Evolutionary conservation across 2,888 invertebrate genomes (phyloP), one percentile per base, ranked within the genome.

Genomic region (Cosmia trapezina): DNA sequence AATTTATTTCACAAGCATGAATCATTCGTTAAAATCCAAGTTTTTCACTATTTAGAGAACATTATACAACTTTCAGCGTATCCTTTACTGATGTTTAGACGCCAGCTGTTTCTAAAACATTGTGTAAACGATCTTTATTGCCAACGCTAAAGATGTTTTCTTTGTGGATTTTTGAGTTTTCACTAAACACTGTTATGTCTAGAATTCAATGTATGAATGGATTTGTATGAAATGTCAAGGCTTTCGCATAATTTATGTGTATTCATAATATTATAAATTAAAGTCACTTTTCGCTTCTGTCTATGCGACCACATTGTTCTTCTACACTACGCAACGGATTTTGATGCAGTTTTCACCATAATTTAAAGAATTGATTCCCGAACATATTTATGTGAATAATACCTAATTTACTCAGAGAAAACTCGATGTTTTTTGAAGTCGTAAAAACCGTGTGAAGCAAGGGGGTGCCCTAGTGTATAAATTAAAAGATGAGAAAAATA

Each of bases 91-190:
- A 72, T 80, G 78, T 79, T 86, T 72, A 61, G 60, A 69, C 59
- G 69, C 61, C 78, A 80, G 77, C 72, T 86, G 85, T 76, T 76
- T 70, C 63, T 56, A 65, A 72, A 69, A 77, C 73, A 77, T 73
- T 76, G 56, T 64, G 66, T 74, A 86, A 80, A 76, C 66, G n/a
- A 66, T 68, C 22, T 71, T 83, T 78, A 80, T 65, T 76, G 69
- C 73, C 41, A 70, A 65, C 51, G 41, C 68, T 76, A 67, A 65
- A 74, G 49, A 83, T 70, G 74, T 78, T 75, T 61, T 73, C 71
- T 68, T 77, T 70, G 49, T 54, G 59, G 17, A 74, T 70, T 63
- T 76, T 85, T 72, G 56, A 64, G 47, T 33, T 71, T 65, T 56
- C 17, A 51, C 54, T 59, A 66, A 69, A 67, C 62, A 68, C 53